Base-by-base conservation (phyloP, 2,888 invertebrate genomes). In the Pheosia gnoma region DNA sequence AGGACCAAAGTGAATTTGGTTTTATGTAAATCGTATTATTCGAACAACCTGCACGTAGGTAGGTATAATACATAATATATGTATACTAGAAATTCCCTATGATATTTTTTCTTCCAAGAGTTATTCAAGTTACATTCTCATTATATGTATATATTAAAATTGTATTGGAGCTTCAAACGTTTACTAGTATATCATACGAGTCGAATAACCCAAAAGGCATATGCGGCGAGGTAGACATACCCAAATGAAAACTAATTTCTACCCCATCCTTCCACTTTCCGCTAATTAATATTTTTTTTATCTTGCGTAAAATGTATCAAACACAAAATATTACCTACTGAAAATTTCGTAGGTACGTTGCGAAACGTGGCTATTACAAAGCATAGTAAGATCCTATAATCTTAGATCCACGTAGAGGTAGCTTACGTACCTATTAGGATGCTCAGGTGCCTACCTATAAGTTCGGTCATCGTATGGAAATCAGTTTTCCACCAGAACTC, bases 241-340 rank as follows among this genome's bases (percentile, higher is more conserved):
- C 70, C 74, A 71, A 67, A n/a, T n/a, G n/a, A n/a, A 72, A 80
- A 80, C 79, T 80, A 80, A 83, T 81, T 80, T 79, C 74, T 78
- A 75, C 69, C 71, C 72, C 77, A 73, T 71, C 74, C 73, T 78
- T 68, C 72, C 68, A 78, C 77, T 80, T 79, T 81, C 79, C 81
- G 82, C 83, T 81, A 84, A 84, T 84, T 84, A 84, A 81, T 78
- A 74, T 81, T 4, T 57, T 3, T 9, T 57, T 45, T 57, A 57
- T 57, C 9, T n/a, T n/a, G 56, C 4, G 56, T 57, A 1, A 43
- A 45, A 36, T 45, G 45, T 5, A 56, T 41, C 56, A 2, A 41
- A 41, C 37, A 5, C 25, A 25, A 25, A 41, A 41, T 47, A 25
- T 36, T 6, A 52, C 10, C 13, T 49, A 13, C 25, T 10, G 36